Evolutionary conservation across 2,797 vertebrate species (phyloP), one percentile per base, ranked within the genome.

Genomic region (Platyrinchus mystaceus): DNA sequence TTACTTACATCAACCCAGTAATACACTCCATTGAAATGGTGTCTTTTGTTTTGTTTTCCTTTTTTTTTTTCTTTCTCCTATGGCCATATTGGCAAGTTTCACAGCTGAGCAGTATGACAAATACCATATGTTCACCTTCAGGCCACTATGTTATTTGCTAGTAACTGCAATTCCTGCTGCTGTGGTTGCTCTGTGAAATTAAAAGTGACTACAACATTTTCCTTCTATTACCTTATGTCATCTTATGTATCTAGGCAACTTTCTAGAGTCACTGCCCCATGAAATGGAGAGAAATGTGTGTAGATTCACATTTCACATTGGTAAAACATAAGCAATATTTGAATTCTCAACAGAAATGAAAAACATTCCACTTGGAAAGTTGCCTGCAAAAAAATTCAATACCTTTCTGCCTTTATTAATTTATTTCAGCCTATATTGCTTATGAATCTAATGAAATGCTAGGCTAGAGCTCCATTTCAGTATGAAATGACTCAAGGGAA

Each of bases 61-160:
- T 2, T 22, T 15, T 56, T 47, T 20, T 73, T 50, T 86, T 46
- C 7, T 4, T 14, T 53, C 39, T 95, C 84, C 83, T 83, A 36
- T 44, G 91, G 59, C 76, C 49, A 37, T 92, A 59, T 77, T 88
- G 85, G 64, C 73, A 89, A 78, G 34, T 96, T 95, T 97, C 81
- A 94, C 74, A 96, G 59, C 50, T 96, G 79, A 97, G 71, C 80
- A 92, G 77, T 92, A 84, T 82, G 87, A 96, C 87, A 97, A 97
- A 95, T 97, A 92, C 89, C 94, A 77, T 97, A 96, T 96, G 85
- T 96, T 96, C 97, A 96, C 94, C 95, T 96, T 79, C 64, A 24
- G 93, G 96, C 95, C 94, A 94, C 90, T 80, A 12, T 83, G 67
- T 87, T 96, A 85, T 96, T 96, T 97, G 90, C 81, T 94, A 59